Evolutionary conservation across 2,113 vertebrate genomes (phyloP).

Genomic region (Marcusenius ussheri): DNA sequence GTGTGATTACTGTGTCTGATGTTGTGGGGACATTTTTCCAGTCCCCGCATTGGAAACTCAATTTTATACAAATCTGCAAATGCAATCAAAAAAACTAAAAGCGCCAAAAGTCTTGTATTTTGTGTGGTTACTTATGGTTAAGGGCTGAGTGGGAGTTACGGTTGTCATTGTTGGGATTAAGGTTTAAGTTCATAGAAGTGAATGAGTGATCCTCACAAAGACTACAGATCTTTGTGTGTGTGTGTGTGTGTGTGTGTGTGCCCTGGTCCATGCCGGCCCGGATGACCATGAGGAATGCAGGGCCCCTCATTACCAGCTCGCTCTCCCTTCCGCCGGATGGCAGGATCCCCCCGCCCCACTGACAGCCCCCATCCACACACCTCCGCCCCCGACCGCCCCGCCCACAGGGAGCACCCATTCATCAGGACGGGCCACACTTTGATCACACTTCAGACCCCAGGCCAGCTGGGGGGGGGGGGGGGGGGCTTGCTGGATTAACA

Average conservation of each 20-base stretch:
- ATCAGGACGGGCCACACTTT: conserved; percentile 57
- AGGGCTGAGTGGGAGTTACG: no score
- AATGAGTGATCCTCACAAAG: no score
- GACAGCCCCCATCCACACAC: not conserved
- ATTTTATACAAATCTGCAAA: not conserved
- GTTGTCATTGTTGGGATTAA: no score
- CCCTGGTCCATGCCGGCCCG: no score
- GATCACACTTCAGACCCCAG: conserved; percentile 53
- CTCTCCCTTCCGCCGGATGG: no score
- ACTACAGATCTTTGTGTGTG: not conserved
- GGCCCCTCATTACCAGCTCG: no score
- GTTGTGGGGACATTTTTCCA: not conserved
- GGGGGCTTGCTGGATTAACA: conserved; percentile 42
- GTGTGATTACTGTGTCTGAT: not conserved
- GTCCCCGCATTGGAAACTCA: not conserved
- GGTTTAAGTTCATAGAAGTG: no score
- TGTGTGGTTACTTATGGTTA: not conserved
- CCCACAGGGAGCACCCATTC: conserved; percentile 42
- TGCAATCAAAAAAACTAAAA: not conserved
- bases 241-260: not conserved
- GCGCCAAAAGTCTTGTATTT: not conserved
- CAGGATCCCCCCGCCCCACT: no score
- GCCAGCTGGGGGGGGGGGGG: conserved; percentile 33
- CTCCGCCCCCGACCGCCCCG: conserved; percentile 30
- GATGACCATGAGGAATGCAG: no score